These are phyloP conservation scores for Barbus barbus DNA, from an alignment of 2,113 vertebrate species.

Conservation along the genomic window DNA sequence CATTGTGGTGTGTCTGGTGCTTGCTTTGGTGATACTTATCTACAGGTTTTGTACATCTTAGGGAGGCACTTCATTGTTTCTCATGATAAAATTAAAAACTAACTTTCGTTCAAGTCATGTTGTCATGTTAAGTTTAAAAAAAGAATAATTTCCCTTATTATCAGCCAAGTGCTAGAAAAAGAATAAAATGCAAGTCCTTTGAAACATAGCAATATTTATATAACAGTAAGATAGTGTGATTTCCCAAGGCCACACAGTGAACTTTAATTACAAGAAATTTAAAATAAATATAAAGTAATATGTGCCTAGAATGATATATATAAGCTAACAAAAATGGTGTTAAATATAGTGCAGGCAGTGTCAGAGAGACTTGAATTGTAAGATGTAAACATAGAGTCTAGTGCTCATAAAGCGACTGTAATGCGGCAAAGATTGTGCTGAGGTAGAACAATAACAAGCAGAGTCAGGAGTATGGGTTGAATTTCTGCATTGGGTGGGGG, in stretches of 20 bases:
- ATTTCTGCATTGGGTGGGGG: constrained; percentile 12
- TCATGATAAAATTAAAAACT: background rate
- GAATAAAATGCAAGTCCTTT: background rate
- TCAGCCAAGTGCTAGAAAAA: background rate
- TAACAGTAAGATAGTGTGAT: background rate
- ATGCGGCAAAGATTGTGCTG: constrained; percentile 3
- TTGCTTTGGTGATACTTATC: background rate
- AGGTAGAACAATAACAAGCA: constrained; percentile 13
- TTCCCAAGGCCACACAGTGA: background rate
- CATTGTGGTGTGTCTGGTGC: background rate
- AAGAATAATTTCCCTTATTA: background rate
- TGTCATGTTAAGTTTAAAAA: background rate
- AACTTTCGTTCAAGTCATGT: background rate
- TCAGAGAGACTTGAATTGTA: background rate
- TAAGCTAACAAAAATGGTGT: background rate
- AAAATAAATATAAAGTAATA: background rate
- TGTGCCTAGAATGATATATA: background rate
- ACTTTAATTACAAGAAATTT: constrained; percentile 2
- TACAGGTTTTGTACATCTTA: background rate
- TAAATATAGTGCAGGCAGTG: constrained; percentile 10
- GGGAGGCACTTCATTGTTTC: background rate
- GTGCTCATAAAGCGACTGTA: background rate
- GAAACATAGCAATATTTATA: background rate
- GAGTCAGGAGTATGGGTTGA: constrained; percentile 10
- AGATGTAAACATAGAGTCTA: background rate